phyloP scores from a whole-genome alignment of 1,140 invertebrate species.

The Anoplolepis gracilipes region DNA sequence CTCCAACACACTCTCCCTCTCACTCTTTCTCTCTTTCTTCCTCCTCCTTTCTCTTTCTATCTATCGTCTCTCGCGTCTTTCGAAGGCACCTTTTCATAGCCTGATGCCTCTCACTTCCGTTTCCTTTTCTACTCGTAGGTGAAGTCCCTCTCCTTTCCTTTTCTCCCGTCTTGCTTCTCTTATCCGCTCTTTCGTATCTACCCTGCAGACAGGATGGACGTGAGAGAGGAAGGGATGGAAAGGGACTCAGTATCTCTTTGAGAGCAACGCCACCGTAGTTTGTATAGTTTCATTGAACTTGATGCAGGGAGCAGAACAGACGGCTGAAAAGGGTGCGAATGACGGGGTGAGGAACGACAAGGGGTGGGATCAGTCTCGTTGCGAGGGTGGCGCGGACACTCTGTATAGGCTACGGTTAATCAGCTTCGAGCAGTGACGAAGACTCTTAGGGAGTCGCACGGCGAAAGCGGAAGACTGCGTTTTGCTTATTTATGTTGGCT shows the following conservation, averaged over 20 bases:
- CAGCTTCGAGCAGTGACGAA: constrained; percentile 49
- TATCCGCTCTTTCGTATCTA: constrained; percentile 39
- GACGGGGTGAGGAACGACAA: not conserved
- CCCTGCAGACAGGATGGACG: constrained; percentile 22
- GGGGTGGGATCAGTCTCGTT: constrained; percentile 49
- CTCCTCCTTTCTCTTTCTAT: constrained; percentile 21
- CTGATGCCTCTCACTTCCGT: constrained; percentile 51
- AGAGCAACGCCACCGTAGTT: constrained; percentile 49
- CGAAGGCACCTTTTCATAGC: constrained; percentile 50
- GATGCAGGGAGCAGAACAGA: constrained; percentile 59
- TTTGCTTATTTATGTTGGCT: constrained; percentile 3
- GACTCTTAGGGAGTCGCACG: constrained; percentile 20
- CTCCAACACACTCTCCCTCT: not conserved
- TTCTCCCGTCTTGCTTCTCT: constrained; percentile 33
- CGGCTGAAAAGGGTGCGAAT: constrained; percentile 51
- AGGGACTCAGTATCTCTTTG: constrained; percentile 42
- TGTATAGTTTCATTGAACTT: constrained; percentile 69
- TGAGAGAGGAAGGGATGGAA: not conserved
- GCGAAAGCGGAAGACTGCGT: constrained; percentile 14
- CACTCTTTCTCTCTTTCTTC: not conserved
- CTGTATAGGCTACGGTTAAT: constrained; percentile 56
- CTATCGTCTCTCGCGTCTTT: constrained; percentile 40
- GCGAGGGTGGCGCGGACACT: constrained; percentile 32
- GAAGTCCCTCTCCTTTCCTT: not conserved
- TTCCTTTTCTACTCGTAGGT: constrained; percentile 56